phyloP scores from a whole-genome alignment of 2,888 invertebrate species.

The Minunthozetes semirufus region DNA sequence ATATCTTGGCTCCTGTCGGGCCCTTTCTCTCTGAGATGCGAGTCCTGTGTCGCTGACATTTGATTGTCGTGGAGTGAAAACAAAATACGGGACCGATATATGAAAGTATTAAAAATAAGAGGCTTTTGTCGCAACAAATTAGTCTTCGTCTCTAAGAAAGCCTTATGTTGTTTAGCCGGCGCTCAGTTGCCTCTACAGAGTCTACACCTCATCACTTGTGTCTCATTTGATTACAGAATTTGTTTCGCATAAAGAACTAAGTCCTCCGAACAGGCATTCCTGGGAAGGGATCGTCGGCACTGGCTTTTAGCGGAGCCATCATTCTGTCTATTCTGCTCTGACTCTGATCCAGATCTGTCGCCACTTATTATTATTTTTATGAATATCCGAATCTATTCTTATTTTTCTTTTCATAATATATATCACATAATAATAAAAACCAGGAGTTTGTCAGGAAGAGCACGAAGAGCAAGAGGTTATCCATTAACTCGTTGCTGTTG shows the following conservation, averaged over 20 bases:
- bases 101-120: background rate
- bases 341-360: too few relatives aligned
- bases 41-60: background rate
- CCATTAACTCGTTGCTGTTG: too few relatives aligned
- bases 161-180: background rate
- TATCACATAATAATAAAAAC: too few relatives aligned
- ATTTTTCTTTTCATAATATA: too few relatives aligned
- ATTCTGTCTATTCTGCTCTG: too few relatives aligned
- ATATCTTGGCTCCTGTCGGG: background rate
- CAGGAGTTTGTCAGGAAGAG: too few relatives aligned
- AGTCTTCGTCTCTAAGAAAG: background rate
- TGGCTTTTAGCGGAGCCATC: too few relatives aligned
- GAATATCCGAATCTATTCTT: too few relatives aligned
- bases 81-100: background rate
- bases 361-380: too few relatives aligned
- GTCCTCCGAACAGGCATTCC: background rate
- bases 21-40: background rate
- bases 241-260: background rate
- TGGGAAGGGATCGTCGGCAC: background rate
- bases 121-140: background rate
- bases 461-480: too few relatives aligned
- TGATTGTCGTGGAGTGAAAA: slow-evolving; percentile 1
- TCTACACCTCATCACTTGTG: background rate
- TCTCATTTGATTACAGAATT: background rate
- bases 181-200: background rate